These are phyloP conservation scores for Butorides virescens DNA, from an alignment of 2,113 vertebrate genomes.

Conservation along the genomic window DNA sequence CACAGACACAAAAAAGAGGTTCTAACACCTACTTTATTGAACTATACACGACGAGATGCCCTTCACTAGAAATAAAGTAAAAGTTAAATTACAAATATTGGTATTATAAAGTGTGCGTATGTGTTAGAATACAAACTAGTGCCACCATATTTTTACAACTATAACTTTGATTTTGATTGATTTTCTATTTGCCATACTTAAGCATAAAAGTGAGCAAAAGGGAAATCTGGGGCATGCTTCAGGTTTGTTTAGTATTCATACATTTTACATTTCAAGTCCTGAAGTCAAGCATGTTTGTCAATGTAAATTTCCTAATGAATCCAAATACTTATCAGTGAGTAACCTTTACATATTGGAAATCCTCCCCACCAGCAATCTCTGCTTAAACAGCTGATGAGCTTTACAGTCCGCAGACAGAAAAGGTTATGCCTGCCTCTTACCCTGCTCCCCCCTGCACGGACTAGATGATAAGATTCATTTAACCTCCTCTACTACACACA, in stretches of 20 bases:
- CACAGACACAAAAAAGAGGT: neutral
- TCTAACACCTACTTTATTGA: constrained; percentile 44
- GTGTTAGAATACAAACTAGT: neutral
- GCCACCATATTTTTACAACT: neutral
- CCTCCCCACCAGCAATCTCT: constrained; percentile 5
- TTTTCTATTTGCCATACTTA: neutral
- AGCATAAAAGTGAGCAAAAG: neutral
- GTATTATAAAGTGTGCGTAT: neutral
- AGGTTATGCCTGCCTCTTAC: constrained; percentile 4
- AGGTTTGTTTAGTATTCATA: neutral
- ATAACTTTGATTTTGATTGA: neutral
- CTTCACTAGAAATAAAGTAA: constrained; percentile 44
- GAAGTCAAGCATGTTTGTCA: neutral
- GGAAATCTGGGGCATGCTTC: neutral
- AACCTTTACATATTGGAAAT: constrained; percentile 14
- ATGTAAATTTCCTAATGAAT: neutral
- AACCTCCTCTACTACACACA: neutral
- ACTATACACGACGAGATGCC: constrained; percentile 12
- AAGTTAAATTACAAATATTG: constrained; percentile 25
- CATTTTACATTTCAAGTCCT: neutral
- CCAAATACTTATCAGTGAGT: constrained; percentile 9
- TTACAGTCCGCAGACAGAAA: neutral
- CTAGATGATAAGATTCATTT: neutral
- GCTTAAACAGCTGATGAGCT: constrained; percentile 44
- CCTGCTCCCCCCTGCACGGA: neutral